Evolutionary conservation across 2,888 invertebrate genomes (phyloP).

Genomic region (Sceliomorpha sp.): DNA sequence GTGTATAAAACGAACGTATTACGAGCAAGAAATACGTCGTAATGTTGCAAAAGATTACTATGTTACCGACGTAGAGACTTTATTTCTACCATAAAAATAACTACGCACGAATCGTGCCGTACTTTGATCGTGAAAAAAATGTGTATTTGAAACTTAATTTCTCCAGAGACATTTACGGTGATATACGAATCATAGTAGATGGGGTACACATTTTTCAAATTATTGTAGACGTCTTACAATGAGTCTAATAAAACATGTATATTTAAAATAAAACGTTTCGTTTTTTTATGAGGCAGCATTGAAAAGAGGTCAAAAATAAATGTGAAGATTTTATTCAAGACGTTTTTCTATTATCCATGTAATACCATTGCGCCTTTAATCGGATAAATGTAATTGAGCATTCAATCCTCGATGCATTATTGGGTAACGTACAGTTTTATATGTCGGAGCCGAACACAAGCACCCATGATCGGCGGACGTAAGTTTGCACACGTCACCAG

Average conservation of each 20-base stretch:
- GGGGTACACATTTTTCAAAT: no score
- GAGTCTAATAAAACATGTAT: no score
- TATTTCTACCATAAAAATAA: constrained; percentile 39
- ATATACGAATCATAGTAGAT: no score
- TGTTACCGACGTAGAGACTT: constrained; percentile 27
- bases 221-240: background rate
- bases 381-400: constrained; percentile 29
- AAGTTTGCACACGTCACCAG: constrained; percentile 29
- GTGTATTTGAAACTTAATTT: constrained; percentile 10
- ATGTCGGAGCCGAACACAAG: constrained; percentile 28
- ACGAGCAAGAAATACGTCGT: constrained; percentile 57
- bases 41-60: constrained; percentile 40
- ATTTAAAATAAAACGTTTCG: no score
- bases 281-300: no score
- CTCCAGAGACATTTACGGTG: background rate
- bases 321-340: no score
- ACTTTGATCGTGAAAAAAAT: constrained; percentile 10
- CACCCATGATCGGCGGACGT: constrained; percentile 20
- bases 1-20: constrained; percentile 58
- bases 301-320: no score
- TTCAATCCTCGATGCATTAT: constrained; percentile 39
- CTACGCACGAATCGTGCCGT: constrained; percentile 15
- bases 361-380: constrained; percentile 13
- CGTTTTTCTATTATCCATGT: constrained; percentile 14
- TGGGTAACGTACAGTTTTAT: constrained; percentile 46